Conservation (phyloP, 2,113 vertebrate species). For the Cavia porcellus region DNA sequence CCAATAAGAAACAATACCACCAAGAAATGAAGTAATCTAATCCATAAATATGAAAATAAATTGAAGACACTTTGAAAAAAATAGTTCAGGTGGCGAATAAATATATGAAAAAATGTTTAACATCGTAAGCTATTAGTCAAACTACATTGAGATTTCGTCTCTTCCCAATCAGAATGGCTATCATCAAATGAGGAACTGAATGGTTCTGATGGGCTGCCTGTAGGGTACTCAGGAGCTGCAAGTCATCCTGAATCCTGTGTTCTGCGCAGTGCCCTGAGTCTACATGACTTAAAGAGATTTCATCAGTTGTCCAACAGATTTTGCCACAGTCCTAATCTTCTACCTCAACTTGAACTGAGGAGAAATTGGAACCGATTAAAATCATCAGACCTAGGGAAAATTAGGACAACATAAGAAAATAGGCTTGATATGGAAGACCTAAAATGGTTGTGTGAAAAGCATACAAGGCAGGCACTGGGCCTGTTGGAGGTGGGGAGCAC, state of each 20-base stretch:
- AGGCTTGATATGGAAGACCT: not conserved
- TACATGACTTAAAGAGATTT: not conserved
- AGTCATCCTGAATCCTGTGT: not conserved
- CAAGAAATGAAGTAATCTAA: not conserved
- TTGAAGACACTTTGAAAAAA: not conserved
- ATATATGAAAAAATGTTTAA: not conserved
- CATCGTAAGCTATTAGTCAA: not conserved
- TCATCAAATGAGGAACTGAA: not conserved
- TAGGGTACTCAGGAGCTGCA: not conserved
- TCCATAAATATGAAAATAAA: not conserved
- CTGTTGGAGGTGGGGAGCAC: not conserved
- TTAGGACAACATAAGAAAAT: not conserved
- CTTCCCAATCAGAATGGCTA: not conserved
- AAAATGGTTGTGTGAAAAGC: not conserved
- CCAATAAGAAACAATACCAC: not conserved
- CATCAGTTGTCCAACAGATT: not conserved
- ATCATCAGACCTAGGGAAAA: not conserved
- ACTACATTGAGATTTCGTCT: not conserved
- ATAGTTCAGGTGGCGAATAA: not conserved
- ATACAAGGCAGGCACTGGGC: not conserved
- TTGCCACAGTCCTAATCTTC: not conserved
- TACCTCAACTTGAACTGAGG: not conserved
- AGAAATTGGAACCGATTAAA: not conserved
- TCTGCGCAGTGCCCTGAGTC: not conserved
- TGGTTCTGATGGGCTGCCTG: not conserved